Evolutionary conservation across 2,797 vertebrate species (phyloP), one percentile per base, ranked within the genome.

Genomic region (Sebastes trivittatus): DNA sequence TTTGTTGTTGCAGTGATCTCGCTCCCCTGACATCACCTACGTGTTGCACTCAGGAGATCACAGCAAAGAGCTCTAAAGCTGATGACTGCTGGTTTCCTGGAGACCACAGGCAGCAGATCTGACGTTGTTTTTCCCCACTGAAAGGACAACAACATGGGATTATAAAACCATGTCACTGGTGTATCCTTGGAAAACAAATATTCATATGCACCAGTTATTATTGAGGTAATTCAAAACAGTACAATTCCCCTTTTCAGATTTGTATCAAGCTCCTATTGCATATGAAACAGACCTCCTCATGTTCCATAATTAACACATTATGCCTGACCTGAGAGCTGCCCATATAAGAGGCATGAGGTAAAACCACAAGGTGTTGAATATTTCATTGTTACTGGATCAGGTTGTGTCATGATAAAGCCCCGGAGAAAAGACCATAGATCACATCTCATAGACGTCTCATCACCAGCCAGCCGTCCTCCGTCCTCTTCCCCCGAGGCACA

Each of bases 361-460:
- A 86, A 87, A 69, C 64, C 63, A 77, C 78, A 52, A 75, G 77
- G 38, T 88, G 80, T 77, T 95, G 78, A 94, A 95, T 95, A 91
- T 92, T 94, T 94, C 32, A 94, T 89, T 75, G 92, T 82, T 76
- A 85, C 78, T 74, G 85, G 92, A 93, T 93, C 90, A 82, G 90
- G 72, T 79, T 80, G 70, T 86, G 88, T 86, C 81, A 62, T 60
- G 82, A 89, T 74, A 68, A 83, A 66, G 54, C 75, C 63, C 49
- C 11, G 52, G 71, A 81, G 77, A 62, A 78, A 85, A 87, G 64
- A 70, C 60, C 85, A 82, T 23, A 84, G 78, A 91, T 93, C 87
- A 86, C 71, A 80, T 75, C 49, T 82, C 38, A 42, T 16, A 42
- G 63, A 61, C 10, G 5, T 80, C 77, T 78, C 46, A 78, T 66